A percentile compares a stretch with the other conserved stretches of the same genome.
Conservation (phyloP, 2,888 invertebrate genomes). For the Mechanitis messenoides region DNA sequence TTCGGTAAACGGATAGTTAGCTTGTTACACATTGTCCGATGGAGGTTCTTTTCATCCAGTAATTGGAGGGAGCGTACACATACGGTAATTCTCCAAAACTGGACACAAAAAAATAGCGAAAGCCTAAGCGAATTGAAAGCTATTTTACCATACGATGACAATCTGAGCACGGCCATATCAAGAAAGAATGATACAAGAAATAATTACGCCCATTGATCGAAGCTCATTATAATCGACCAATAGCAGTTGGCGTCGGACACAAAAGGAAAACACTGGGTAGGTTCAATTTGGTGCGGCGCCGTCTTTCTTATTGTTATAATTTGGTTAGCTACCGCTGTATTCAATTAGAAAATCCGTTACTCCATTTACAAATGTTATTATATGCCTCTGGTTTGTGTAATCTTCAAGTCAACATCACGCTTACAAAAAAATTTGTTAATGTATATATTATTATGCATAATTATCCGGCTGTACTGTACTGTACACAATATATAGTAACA, state of each 20-base stretch:
- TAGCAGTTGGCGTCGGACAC: conserved; percentile 46
- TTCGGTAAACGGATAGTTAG: conserved; percentile 37
- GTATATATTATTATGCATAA: too few relatives aligned
- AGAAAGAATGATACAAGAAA: conserved; percentile 71
- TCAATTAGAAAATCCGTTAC: conserved; percentile 61
- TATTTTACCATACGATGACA: conserved; percentile 52
- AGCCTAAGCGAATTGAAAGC: conserved; percentile 35
- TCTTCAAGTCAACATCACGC: conserved; percentile 11
- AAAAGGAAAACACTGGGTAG: conserved; percentile 57
- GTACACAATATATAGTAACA: too few relatives aligned
- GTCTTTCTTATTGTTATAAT: conserved; percentile 67
- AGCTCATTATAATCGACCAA: conserved; percentile 71
- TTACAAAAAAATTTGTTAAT: too few relatives aligned
- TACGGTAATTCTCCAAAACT: conserved; percentile 63
- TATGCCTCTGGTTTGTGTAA: conserved; percentile 28
- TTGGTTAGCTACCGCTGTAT: conserved; percentile 53
- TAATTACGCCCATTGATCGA: conserved; percentile 74
- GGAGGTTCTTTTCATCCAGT: conserved; percentile 40
- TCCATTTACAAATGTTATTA: conserved; percentile 48
- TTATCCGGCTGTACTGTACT: too few relatives aligned
- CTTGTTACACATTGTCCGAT: conserved; percentile 57
- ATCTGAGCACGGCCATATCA: conserved; percentile 30
- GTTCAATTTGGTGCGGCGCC: conserved; percentile 68
- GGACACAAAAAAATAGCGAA: conserved; percentile 51
- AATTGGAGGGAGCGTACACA: conserved; percentile 53